These are phyloP conservation scores for Acanthococcus lagerstroemiae DNA, from an alignment of 2,888 invertebrate genomes.

Conservation along the genomic window DNA sequence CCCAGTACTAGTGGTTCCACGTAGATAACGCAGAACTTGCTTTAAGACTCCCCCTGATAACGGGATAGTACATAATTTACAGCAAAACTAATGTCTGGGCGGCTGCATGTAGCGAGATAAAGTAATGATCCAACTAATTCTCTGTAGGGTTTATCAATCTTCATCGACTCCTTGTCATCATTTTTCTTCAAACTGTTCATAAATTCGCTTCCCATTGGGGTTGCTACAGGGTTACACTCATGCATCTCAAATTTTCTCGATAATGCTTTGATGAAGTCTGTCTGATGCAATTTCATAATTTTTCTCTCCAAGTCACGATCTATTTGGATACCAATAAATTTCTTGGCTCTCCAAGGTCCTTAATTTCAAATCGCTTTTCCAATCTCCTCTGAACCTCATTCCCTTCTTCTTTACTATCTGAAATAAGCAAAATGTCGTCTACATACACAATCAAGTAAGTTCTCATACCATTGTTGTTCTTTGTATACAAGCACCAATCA, in stretches of 20 bases:
- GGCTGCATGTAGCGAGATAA: constrained; percentile 34
- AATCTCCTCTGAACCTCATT: too few relatives aligned
- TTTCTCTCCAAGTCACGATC: neutral
- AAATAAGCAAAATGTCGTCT: constrained; percentile 2
- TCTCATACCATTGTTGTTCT: neutral
- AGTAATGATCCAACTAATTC: constrained; percentile 38
- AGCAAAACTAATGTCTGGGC: constrained; percentile 37
- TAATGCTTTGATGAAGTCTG: neutral
- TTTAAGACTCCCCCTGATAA: neutral
- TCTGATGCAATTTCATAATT: neutral
- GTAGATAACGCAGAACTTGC: constrained; percentile 22
- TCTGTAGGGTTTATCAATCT: constrained; percentile 29
- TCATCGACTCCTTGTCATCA: neutral
- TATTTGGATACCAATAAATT: constrained; percentile 4
- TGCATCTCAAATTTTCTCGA: neutral
- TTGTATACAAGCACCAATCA: constrained; percentile 3
- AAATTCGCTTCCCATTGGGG: neutral
- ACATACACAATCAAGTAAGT: neutral
- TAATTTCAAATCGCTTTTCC: neutral
- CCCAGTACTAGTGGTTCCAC: constrained; percentile 18
- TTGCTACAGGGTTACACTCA: neutral
- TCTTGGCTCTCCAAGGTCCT: neutral
- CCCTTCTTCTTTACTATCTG: neutral
- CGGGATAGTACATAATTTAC: too few relatives aligned
- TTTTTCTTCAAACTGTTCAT: too few relatives aligned